These are phyloP conservation scores for Maylandia zebra DNA, from an alignment of 2,113 vertebrate genomes.

Conservation along the genomic window DNA sequence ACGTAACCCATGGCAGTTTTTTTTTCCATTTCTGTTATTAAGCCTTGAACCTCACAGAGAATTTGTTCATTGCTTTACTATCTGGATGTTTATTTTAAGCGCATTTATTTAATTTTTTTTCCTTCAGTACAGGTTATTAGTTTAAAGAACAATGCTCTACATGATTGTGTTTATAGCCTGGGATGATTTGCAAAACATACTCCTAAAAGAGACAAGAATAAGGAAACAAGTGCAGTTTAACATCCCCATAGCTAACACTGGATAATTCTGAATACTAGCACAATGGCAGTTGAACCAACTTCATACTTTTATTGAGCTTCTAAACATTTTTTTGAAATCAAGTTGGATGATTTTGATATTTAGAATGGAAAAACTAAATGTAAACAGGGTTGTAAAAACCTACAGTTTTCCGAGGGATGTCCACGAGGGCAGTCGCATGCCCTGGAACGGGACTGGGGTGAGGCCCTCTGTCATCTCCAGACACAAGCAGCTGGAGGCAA, in stretches of 20 bases:
- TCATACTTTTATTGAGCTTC: not conserved
- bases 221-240: not conserved
- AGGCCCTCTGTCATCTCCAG: not conserved
- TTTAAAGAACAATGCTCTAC: not conserved
- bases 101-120: not conserved
- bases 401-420: not conserved
- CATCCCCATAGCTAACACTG: not conserved
- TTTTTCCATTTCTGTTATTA: not conserved
- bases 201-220: not conserved
- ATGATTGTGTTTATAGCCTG: not conserved
- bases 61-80: not conserved
- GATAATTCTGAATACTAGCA: not conserved
- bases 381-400: not conserved
- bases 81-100: not conserved
- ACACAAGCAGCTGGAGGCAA: not conserved
- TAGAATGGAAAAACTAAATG: not conserved
- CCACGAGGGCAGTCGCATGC: not conserved
- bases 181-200: not conserved
- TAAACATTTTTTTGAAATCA: not conserved
- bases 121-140: not conserved
- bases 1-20: not conserved
- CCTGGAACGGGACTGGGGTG: rapidly evolving
- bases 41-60: not conserved
- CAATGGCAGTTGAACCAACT: not conserved
- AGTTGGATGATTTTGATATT: not conserved